Conservation (phyloP, 2,888 invertebrate genomes). For the Caenorhabditis becei region DNA sequence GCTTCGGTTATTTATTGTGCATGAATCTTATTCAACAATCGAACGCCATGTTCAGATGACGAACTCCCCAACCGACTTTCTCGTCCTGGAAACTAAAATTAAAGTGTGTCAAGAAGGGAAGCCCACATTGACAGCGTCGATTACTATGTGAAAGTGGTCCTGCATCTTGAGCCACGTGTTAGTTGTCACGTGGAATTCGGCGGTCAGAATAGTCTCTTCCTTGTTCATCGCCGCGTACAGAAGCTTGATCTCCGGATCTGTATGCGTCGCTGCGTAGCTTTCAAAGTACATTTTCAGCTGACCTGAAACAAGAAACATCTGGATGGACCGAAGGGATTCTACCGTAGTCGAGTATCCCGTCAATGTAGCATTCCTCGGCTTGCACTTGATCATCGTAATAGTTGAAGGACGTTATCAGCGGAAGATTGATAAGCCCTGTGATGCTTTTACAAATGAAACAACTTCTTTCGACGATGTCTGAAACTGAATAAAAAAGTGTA, state of each 20-base stretch:
- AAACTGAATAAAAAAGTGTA: not conserved
- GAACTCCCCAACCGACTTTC: conserved; percentile 41
- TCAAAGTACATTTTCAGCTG: conserved; percentile 21
- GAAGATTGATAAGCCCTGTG: too few relatives aligned
- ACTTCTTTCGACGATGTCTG: too few relatives aligned
- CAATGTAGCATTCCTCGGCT: conserved; percentile 18
- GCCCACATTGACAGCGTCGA: conserved; percentile 37
- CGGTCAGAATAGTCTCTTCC: conserved; percentile 13
- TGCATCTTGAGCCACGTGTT: conserved; percentile 13
- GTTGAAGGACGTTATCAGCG: conserved; percentile 25
- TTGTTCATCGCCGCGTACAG: conserved; percentile 24
- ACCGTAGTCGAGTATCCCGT: conserved; percentile 12
- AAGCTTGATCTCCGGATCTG: conserved; percentile 20
- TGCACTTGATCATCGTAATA: conserved; percentile 47
- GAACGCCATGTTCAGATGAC: conserved; percentile 30
- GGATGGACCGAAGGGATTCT: not conserved
- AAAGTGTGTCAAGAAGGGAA: not conserved
- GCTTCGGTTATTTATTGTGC: conserved; percentile 8
- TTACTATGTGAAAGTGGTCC: conserved; percentile 32
- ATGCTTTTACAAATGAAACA: too few relatives aligned
- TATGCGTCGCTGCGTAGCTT: conserved; percentile 19
- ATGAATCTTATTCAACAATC: conserved; percentile 36
- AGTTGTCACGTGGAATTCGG: conserved; percentile 29
- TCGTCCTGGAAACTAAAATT: conserved; percentile 25
- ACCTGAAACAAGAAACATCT: not conserved